phyloP scores from a whole-genome alignment of 2,113 vertebrate genomes.

The Dryoscopus gambensis region DNA sequence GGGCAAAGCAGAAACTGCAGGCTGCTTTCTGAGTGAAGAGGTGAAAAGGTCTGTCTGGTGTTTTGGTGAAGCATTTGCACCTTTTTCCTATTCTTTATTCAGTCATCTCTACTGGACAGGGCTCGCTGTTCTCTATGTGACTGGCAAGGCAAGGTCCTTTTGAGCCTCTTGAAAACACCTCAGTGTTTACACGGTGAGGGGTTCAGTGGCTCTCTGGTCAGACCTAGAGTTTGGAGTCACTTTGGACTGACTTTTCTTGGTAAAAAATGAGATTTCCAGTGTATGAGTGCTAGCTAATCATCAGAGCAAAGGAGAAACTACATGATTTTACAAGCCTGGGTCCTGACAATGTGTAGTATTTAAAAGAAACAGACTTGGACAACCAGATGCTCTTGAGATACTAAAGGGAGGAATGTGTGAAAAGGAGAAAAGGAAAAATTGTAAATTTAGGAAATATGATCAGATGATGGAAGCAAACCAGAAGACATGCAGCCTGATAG shows the following conservation, averaged over 20 bases:
- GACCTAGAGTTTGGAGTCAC: neutral
- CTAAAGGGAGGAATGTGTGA: neutral
- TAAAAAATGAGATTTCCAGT: neutral
- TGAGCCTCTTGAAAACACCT: neutral
- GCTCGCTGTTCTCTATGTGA: accelerated
- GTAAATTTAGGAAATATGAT: neutral
- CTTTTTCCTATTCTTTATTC: neutral
- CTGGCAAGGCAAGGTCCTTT: neutral
- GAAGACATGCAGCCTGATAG: neutral
- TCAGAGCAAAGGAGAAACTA: neutral
- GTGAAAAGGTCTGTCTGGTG: neutral
- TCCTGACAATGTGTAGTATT: neutral
- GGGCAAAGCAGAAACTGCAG: neutral
- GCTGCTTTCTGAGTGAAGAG: neutral
- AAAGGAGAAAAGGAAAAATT: neutral
- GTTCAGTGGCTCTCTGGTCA: neutral
- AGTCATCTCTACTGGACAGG: accelerated
- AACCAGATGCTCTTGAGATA: neutral
- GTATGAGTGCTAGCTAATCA: neutral
- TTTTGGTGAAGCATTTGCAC: neutral
- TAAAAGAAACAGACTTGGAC: neutral
- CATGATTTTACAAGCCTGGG: neutral
- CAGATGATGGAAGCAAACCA: neutral
- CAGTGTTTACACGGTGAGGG: neutral
- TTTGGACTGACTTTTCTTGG: neutral